phyloP scores from a whole-genome alignment of 2,888 invertebrate genomes.

The Zaprionus lineosus region DNA sequence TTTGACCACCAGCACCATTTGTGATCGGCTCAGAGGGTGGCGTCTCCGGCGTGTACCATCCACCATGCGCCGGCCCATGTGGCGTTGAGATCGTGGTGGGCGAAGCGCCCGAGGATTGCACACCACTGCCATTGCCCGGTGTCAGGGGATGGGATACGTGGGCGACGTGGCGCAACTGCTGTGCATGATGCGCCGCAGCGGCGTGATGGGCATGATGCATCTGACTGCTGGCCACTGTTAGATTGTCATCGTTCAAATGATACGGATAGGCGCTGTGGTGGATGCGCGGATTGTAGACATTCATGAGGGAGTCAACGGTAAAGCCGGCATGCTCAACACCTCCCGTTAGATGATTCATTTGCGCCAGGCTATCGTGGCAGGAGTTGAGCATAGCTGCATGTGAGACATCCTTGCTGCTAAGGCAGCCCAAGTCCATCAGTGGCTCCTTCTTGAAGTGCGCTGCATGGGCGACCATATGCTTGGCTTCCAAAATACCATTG shows the following conservation, averaged over 20 bases:
- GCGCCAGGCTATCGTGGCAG: conserved; percentile 82
- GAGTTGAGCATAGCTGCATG: conserved; percentile 82
- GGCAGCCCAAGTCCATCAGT: conserved; percentile 81
- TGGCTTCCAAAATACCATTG: conserved; percentile 80
- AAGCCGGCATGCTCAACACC: conserved; percentile 82
- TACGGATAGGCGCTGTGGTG: conserved; percentile 83
- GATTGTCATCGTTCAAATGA: conserved; percentile 82
- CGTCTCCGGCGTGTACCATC: conserved; percentile 83
- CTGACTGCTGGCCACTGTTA: conserved; percentile 79
- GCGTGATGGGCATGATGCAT: conserved; percentile 81
- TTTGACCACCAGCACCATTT: conserved; percentile 53
- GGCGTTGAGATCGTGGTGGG: conserved; percentile 80
- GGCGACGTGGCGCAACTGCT: conserved; percentile 74
- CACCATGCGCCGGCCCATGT: conserved; percentile 81
- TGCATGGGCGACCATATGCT: conserved; percentile 78
- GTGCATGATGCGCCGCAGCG: conserved; percentile 78
- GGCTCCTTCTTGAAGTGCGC: conserved; percentile 83
- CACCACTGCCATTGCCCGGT: conserved; percentile 68
- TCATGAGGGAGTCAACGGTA: conserved; percentile 83
- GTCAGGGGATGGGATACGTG: conserved; percentile 74
- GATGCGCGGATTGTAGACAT: conserved; percentile 83
- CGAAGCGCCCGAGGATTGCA: conserved; percentile 75
- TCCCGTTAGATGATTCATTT: conserved; percentile 82
- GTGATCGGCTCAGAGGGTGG: conserved; percentile 81
- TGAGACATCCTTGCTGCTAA: conserved; percentile 79